Percentiles rank a stretch among this genome's conserved stretches.
These are phyloP conservation scores for Aurelia sp. DNA, from an alignment of 30 jellyfish, hydroid and myxozoan genomes.

Conservation along the genomic window DNA sequence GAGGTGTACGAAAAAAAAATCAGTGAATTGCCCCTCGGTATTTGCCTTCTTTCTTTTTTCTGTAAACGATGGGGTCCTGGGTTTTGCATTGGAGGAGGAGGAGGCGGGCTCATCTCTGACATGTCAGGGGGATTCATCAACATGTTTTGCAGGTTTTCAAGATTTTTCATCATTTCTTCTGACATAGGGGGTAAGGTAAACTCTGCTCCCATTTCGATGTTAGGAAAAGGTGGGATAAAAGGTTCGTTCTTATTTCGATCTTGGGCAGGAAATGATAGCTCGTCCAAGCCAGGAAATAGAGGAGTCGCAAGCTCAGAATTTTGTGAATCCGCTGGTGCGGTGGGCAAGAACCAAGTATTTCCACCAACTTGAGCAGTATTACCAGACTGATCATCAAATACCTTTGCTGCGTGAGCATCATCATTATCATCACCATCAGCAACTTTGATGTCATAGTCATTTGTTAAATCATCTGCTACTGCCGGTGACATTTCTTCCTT, in stretches of 20 bases:
- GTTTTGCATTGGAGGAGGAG: constrained; percentile 3
- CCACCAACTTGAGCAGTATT: background rate
- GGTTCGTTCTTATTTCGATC: background rate
- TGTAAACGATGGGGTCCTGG: constrained; percentile 51
- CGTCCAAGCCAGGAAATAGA: background rate
- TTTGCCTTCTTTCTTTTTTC: constrained; percentile 37
- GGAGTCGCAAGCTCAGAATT: background rate
- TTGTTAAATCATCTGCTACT: background rate
- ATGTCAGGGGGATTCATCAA: constrained; percentile 31
- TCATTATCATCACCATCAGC: background rate
- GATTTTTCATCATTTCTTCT: constrained; percentile 53
- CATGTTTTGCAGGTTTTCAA: constrained; percentile 29
- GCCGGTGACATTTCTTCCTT: background rate
- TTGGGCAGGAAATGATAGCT: background rate
- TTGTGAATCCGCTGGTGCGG: background rate
- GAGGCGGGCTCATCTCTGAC: constrained; percentile 14
- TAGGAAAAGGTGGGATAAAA: background rate
- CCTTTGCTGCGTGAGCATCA: background rate
- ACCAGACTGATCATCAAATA: background rate
- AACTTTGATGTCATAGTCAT: background rate
- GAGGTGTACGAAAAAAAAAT: too few relatives aligned
- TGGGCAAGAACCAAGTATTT: constrained; percentile 31
- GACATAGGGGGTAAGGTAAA: constrained; percentile 35
- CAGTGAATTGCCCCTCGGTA: too few relatives aligned
- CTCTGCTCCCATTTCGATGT: background rate